Evolutionary conservation across 2,888 invertebrate species (phyloP), one percentile per base, ranked within the genome.

Genomic region (Agriopis marginaria): DNA sequence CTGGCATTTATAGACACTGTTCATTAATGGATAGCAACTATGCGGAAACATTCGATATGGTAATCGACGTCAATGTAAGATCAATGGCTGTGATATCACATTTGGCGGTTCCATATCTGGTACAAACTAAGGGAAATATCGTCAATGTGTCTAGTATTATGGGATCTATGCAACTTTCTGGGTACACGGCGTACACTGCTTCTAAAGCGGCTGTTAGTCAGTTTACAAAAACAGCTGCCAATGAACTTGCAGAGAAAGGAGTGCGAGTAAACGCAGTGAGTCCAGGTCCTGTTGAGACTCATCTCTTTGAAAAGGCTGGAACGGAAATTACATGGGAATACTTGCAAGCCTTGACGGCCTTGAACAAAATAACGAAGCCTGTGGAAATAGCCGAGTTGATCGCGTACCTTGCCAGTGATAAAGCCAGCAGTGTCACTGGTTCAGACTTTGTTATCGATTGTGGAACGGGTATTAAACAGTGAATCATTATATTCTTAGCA

Each of bases 201-300:
- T 96, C 96, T 17, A 97, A 97, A 88, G 93, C 96, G 47, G 97
- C 96, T 6, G 79, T 97, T 12, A 97, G 97, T 85, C 97, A 97
- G 79, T 95, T 97, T 73, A 97, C 97, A 0, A 89, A 95, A 74
- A 96, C 96, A 79, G 88, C 95, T 11, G 97, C 97, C 4, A 84
- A 97, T 51, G 97, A 96, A 77, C 84, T 96, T 23, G 95, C 95
- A 66, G 74, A 86, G 0, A 90, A 93, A 77, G 92, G 85, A n/a
- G 95, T 97, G 0, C 88, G 97, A 67, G 96, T 96, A 0, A 97
- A 97, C 83, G 90, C 95, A 53, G 96, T 97, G 0, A 96, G 96
- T 81, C 97, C 97, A 32, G 97, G 97, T 11, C 97, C 97, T 0
- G 95, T 96, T 0, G 96, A 72, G 5, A 85, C 86, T 0, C 81